These are phyloP conservation scores for Rostratula benghalensis DNA, from an alignment of 2,113 vertebrate species.

Conservation along the genomic window DNA sequence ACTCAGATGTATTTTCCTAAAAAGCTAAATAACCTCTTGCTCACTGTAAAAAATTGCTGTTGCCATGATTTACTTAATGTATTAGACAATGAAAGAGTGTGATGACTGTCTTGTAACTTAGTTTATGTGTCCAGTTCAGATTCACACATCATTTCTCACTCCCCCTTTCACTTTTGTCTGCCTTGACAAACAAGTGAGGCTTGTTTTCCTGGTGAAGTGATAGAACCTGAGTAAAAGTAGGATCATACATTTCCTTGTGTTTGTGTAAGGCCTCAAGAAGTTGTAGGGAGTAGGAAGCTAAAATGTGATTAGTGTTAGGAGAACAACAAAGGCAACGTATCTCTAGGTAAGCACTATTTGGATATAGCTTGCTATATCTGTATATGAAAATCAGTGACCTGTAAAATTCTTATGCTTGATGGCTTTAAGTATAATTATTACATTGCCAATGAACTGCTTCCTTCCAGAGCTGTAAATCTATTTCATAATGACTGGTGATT, in stretches of 20 bases:
- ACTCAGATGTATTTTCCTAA: neutral
- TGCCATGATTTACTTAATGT: neutral
- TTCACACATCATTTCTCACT: neutral
- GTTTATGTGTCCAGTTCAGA: neutral
- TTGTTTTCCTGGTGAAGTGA: neutral
- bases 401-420: neutral
- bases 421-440: neutral
- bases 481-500: neutral
- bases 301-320: neutral
- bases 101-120: neutral
- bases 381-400: neutral
- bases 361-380: neutral
- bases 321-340: neutral
- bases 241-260: neutral
- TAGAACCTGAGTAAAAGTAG: neutral
- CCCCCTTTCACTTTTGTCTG: neutral
- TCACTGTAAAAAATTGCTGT: neutral
- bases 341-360: neutral
- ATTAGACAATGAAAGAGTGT: neutral
- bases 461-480: neutral
- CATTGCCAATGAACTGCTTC: neutral
- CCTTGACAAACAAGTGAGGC: neutral
- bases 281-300: neutral
- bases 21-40: neutral
- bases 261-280: neutral